Conservation (phyloP, 2,888 invertebrate genomes). For the Euproctis similis region DNA sequence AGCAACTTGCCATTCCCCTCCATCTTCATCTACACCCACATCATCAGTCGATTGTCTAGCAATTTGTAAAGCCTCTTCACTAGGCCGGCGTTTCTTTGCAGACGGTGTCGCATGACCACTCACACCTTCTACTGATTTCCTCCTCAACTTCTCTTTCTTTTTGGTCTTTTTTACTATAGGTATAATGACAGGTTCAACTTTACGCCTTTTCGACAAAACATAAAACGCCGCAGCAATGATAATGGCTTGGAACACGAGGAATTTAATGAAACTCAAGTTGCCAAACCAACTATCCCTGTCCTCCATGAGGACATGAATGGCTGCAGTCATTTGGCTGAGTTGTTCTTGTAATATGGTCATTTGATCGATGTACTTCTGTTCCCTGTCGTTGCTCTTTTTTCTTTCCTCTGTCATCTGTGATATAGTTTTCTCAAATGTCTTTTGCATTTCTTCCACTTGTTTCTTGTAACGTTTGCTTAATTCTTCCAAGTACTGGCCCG, state of each 20-base stretch:
- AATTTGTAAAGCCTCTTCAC: slow-evolving; percentile 82
- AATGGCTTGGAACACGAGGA: slow-evolving; percentile 66
- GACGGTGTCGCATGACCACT: slow-evolving; percentile 69
- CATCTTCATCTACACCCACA: slow-evolving; percentile 57
- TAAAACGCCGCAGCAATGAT: slow-evolving; percentile 67
- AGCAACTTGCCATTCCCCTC: slow-evolving; percentile 64
- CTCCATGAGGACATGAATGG: slow-evolving; percentile 75
- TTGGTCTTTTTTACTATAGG: slow-evolving; percentile 47
- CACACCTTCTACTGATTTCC: slow-evolving; percentile 81
- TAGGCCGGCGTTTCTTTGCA: slow-evolving; percentile 80
- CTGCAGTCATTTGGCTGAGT: slow-evolving; percentile 76
- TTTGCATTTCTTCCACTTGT: slow-evolving; percentile 96
- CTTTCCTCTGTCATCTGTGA: slow-evolving; percentile 83
- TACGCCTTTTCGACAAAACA: slow-evolving; percentile 64
- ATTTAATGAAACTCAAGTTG: slow-evolving; percentile 74
- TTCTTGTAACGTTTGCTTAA: slow-evolving; percentile 95
- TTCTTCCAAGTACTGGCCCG: slow-evolving; percentile 97
- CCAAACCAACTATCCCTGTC: slow-evolving; percentile 80
- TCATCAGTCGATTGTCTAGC: slow-evolving; percentile 77
- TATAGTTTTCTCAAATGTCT: slow-evolving; percentile 86
- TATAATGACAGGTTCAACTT: slow-evolving; percentile 41
- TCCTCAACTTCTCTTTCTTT: slow-evolving; percentile 62
- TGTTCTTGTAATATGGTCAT: slow-evolving; percentile 80
- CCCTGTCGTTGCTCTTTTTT: slow-evolving; percentile 81
- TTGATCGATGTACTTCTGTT: slow-evolving; percentile 86